A percentile compares a stretch with the other conserved stretches of the same genome.
Conservation (phyloP, 1,140 invertebrate genomes). For the Teleogryllus occipitalis region DNA sequence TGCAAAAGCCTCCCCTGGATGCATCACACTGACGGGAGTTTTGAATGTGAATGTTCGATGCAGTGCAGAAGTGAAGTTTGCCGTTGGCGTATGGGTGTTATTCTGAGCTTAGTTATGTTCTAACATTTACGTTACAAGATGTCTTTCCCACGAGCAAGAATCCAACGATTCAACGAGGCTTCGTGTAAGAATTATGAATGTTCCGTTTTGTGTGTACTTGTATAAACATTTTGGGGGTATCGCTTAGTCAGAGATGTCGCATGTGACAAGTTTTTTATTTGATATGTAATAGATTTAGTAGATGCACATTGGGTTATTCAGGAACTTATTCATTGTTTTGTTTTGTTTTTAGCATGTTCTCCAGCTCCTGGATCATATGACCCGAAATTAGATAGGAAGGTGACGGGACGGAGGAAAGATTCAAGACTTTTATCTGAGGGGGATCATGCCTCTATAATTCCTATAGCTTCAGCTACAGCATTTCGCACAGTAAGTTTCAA, state of each 20-base stretch:
- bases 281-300: background rate
- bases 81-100: background rate
- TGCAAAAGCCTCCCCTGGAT: too few relatives aligned
- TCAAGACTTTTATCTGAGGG: conserved; percentile 31
- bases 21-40: background rate
- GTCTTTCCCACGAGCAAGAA: conserved; percentile 40
- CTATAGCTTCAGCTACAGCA: conserved; percentile 24
- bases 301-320: background rate
- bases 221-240: background rate
- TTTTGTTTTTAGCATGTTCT: conserved; percentile 32
- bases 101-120: background rate
- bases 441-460: conserved; percentile 26
- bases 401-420: conserved; percentile 34
- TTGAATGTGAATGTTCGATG: background rate
- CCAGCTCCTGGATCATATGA: conserved; percentile 39
- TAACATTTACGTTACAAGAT: conserved; percentile 25
- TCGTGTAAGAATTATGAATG: conserved; percentile 33
- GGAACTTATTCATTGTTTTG: background rate
- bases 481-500: conserved; percentile 13
- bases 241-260: too few relatives aligned
- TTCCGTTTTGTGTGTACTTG: too few relatives aligned
- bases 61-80: background rate
- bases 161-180: conserved; percentile 39
- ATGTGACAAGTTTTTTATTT: background rate
- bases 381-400: conserved; percentile 36